Base-by-base conservation (phyloP, 1,140 invertebrate species). In the Telenomus remus region DNA sequence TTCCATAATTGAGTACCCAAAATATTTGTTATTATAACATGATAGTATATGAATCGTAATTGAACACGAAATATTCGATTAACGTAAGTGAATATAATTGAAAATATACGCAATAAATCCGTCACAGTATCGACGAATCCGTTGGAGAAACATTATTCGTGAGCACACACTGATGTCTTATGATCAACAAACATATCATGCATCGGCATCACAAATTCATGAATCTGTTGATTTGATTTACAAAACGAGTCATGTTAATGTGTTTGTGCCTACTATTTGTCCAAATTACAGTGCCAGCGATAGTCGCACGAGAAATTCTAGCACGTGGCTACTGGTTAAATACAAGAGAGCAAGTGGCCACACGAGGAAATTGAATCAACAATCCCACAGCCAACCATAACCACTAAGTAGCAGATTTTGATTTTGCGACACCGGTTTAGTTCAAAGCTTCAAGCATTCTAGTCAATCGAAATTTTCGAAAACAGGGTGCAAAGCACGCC, bases 331-430 rank as follows among this genome's bases (percentile, higher is more conserved):
- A 27, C 47, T 77, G 54, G 65, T 71, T 70, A 72, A 77, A 77
- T 72, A 72, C 68, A 57, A 77, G 68, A 42, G 65, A 69, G 68
- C 56, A 68, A 72, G 68, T 78, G 60, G 65, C 49, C 69, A 56
- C 69, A 65, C 46, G 59, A 69, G 69, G 59, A 73, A 78, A 78
- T 73, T 78, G 65, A 78, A 78, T 78, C 57, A 78, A 73, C 68
- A 72, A 56, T 44, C 69, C 64, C 19, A 27, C 19, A 27, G 6
- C 63, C 69, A 73, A 65, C 65, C 72, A 69, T 69, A 77, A 59
- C 56, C 34, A 60, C 61, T 72, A 69, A 69, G 63, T 72, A 59
- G 69, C 48, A 72, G 75, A 72, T 77, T 77, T 69, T 51, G 64
- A 72, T 68, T 77, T 69, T 53, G 59, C 55, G 51, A 68, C 65